Percentiles rank a stretch among this genome's conserved stretches.
These are phyloP conservation scores for Neoarius graeffei DNA, from an alignment of 2,113 vertebrate genomes.

Conservation along the genomic window DNA sequence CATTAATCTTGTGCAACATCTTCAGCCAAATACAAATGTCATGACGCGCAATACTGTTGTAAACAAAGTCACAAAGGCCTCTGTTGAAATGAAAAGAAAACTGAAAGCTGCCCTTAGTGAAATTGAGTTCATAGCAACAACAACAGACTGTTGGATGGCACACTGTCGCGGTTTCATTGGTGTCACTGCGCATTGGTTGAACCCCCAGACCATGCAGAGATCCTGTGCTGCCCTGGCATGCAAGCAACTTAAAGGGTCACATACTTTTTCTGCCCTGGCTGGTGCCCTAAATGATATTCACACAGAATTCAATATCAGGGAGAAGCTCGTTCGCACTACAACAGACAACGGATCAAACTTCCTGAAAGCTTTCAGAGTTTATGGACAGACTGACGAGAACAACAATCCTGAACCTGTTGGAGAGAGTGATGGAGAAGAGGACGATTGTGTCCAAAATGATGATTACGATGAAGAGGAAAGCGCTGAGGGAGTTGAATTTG, in stretches of 20 bases:
- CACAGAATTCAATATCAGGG: conserved; percentile 45
- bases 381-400: conserved; percentile 38
- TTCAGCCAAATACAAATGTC: conserved; percentile 38
- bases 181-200: too few relatives aligned
- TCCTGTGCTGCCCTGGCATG: conserved; percentile 41
- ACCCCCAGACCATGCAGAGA: too few relatives aligned
- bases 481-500: conserved; percentile 34
- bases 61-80: conserved; percentile 35
- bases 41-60: conserved; percentile 40
- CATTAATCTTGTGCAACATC: conserved; percentile 37
- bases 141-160: conserved; percentile 51
- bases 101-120: conserved; percentile 35
- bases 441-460: conserved; percentile 31
- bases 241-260: conserved; percentile 45
- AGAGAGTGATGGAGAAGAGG: conserved; percentile 35
- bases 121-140: conserved; percentile 46
- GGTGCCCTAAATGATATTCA: conserved; percentile 49
- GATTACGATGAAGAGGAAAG: conserved; percentile 38
- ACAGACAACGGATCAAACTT: conserved; percentile 51
- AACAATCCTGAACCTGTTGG: conserved; percentile 32
- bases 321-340: conserved; percentile 44
- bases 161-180: too few relatives aligned
- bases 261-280: conserved; percentile 50
- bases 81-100: conserved; percentile 38
- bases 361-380: conserved; percentile 42